Evolutionary conservation across 2,113 vertebrate genomes (phyloP).

Genomic region (Microcebus murinus): DNA sequence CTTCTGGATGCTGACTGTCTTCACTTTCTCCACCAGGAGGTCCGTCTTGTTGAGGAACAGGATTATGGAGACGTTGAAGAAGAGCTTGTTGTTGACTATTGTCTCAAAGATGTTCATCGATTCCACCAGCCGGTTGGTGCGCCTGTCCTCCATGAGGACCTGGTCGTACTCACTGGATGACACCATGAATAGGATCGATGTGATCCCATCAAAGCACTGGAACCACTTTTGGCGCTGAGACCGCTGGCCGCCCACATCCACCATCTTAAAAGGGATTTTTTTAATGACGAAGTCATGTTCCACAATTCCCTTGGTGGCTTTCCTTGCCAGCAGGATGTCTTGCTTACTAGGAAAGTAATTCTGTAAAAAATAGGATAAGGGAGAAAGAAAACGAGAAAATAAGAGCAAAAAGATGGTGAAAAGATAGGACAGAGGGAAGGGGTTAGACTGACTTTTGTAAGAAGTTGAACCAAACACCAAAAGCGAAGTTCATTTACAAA

Average conservation of each 20-base stretch:
- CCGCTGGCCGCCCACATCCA: slow-evolving; percentile 97
- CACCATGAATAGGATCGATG: slow-evolving; percentile 98
- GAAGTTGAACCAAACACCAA: not conserved
- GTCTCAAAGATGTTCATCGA: slow-evolving; percentile 99
- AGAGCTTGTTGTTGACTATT: slow-evolving; percentile 99
- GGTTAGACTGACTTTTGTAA: not conserved
- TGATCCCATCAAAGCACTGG: slow-evolving; percentile 98
- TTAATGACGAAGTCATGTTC: slow-evolving; percentile 98
- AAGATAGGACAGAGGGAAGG: not conserved
- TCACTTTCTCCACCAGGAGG: slow-evolving; percentile 96
- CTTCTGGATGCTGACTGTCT: slow-evolving; percentile 93
- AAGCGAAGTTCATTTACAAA: not conserved
- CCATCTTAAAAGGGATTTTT: slow-evolving; percentile 99
- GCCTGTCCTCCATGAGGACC: slow-evolving; percentile 97
- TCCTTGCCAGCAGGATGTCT: slow-evolving; percentile 96
- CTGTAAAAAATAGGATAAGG: slow-evolving; percentile 80
- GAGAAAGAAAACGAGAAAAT: not conserved
- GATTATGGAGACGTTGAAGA: slow-evolving; percentile 97
- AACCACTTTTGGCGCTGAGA: slow-evolving; percentile 99
- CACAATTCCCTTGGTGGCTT: slow-evolving; percentile 97
- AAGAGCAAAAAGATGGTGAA: not conserved
- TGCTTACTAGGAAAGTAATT: slow-evolving; percentile 95
- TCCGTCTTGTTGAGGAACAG: slow-evolving; percentile 99
- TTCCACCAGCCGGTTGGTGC: slow-evolving; percentile 96
- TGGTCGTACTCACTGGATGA: slow-evolving; percentile 98